Base-by-base conservation (phyloP, 2,113 vertebrate species). In the Callaeas wilsoni region DNA sequence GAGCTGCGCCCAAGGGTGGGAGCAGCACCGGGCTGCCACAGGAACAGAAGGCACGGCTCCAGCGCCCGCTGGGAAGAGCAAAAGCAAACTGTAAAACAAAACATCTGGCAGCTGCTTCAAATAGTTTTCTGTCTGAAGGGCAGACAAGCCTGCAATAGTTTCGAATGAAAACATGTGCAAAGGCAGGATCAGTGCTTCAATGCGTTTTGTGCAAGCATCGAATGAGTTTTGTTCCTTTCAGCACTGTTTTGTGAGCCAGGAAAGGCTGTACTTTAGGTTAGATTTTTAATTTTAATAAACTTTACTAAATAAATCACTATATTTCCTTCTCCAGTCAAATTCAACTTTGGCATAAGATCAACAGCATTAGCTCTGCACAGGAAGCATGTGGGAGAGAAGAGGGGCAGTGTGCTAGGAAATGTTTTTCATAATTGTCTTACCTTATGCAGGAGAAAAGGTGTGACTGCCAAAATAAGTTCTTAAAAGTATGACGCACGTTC, bases 31-130 rank as follows among this genome's bases (percentile, higher is more conserved):
- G 41, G 44, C 35, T 94, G 94, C 85, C 91, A 6, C 25, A 67
- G 93, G 86, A 84, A 33, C 68, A 22, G 56, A 74, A 77, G 7
- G 84, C 81, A 25, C 91, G 53, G 79, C 74, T 55, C 5, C 50
- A 77, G 50, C 95, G 57, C 70, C 86, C 39, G 0, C 53, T 12
- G 83, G 96, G 93, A 95, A 89, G 95, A 94, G 82, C 96, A 56
- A 77, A 93, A 97, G 95, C 96, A 96, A 97, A 97, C 64, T 96
- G 96, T 96, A 89, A 96, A 97, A 96, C 94, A 97, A 94, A 98
- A 98, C 97, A 97, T 97, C 97, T 98, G 98, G 98, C 97, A 97
- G 97, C 97, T 62, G 97, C 97, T 96, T 97, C 94, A 94, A 97
- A 98, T 97, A 98, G 89, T 96, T 98, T 44, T 96, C 29, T 97